Evolutionary conservation across 1,140 invertebrate genomes (phyloP), one percentile per base, ranked within the genome.

Genomic region (Augochlora pura): DNA sequence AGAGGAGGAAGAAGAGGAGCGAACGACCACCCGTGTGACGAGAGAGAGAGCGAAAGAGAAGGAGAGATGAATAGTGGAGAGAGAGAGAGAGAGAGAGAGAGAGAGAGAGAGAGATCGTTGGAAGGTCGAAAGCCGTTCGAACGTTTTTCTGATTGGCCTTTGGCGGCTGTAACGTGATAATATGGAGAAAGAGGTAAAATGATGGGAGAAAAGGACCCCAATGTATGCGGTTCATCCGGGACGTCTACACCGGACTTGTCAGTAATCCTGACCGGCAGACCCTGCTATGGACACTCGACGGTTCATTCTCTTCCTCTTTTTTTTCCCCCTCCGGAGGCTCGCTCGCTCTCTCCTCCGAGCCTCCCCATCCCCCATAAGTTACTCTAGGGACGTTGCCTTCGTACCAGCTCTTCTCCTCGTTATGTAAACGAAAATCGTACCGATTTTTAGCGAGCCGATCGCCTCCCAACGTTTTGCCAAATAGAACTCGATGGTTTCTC

Each of bases 61-160:
- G 2, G 12, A 46, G 2, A 46, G 42, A 46, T 0, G n/a, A n/a
- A n/a, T n/a, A n/a, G n/a, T n/a, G 42, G 42, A 46, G 42, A 10
- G 42, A 46, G 2, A 12, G 10, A 46, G 42, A 46, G 42, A 46
- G 42, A 46, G 10, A 12, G 42, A 46, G 42, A 46, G 9, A 12
- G 42, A 46, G 3, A 32, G 67, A 63, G 54, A 57, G 21, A n/a
- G 54, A 57, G 59, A 77, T 32, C 23, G 64, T 71, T 71, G 75
- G 67, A 77, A 71, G 75, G 68, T 54, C 59, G 59, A 77, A 71
- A 77, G 23, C 60, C 67, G 67, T 64, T 52, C 46, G 42, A 62
- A 63, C 42, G 67, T 77, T 77, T 77, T 77, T 71, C 27, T 77
- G 5, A 23, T 63, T 71, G 38, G 39, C 39, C 64, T 66, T 66